Base-by-base conservation (phyloP, 2,797 vertebrate species). In the Tenualosa ilisha region DNA sequence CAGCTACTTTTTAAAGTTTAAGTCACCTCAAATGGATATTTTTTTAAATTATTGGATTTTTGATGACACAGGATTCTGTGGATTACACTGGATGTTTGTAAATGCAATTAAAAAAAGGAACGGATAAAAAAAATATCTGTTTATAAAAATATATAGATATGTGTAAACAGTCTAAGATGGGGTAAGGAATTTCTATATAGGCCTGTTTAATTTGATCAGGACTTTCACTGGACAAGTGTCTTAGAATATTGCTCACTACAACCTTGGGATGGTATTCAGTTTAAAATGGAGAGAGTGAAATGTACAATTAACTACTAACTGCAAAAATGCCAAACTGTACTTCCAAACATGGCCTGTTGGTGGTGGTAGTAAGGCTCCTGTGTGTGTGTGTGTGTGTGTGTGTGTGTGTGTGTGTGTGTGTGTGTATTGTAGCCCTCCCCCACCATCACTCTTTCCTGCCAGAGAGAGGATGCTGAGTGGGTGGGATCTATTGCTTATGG, bases 321-420 rank as follows among this genome's bases (percentile, higher is more conserved):
- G 61, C 6, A 61, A 61, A 61, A 61, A 61, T 3, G 24, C 3
- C 26, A 68, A 37, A 31, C 65, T 72, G 26, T 72, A 72, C 26
- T 17, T 72, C 65, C 26, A 37, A 17, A 37, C 17, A 12, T 40
- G 26, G 12, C 26, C 65, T 79, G 24, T 75, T 75, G 17, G 17
- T 0, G 72, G 37, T 9, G 17, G 1, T 46, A 79, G 40, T 46
- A 3, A 79, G 72, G 40, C 59, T 1, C 6, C 15, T 8, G 37
- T 43, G 72, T 79, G 6, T 75, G 65, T 40, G 65, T 31, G 65
- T 68, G 65, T 68, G 65, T 68, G 26, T 68, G 31, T 75, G 65
- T 40, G 65, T 31, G 65, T 68, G 65, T 68, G 65, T 68, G 26
- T 68, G 61, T 26, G 63, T 13, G 24, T 31, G 61, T 12, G 24